These are phyloP conservation scores for Caenorhabditis plicata DNA, from an alignment of 2,888 invertebrate genomes.

Conservation along the genomic window DNA sequence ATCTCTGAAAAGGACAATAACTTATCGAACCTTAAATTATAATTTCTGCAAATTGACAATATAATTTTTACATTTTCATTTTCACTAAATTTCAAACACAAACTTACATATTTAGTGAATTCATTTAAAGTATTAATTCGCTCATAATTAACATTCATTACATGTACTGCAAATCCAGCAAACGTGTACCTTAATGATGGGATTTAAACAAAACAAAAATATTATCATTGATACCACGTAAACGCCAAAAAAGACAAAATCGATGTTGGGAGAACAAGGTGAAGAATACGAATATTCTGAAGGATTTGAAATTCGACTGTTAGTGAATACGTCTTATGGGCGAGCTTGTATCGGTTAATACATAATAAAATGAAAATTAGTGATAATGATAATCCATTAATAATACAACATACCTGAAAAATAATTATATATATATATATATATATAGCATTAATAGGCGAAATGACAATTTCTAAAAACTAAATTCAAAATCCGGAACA, in stretches of 20 bases:
- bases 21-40: no score
- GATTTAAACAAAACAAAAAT: background rate
- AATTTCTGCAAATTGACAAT: no score
- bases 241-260: conserved; percentile 10
- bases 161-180: background rate
- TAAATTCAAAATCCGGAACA: no score
- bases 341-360: conserved; percentile 11
- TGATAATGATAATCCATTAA: conserved; percentile 2
- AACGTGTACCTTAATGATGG: background rate
- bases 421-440: no score
- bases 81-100: no score
- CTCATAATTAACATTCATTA: background rate
- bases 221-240: conserved; percentile 1
- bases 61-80: no score
- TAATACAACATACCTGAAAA: conserved; percentile 1
- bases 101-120: no score
- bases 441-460: no score
- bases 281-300: conserved; percentile 20
- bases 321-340: conserved; percentile 19
- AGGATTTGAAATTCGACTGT: conserved; percentile 24
- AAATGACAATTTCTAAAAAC: no score
- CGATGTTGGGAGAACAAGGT: conserved; percentile 10
- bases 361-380: conserved; percentile 7
- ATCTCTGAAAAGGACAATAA: no score
- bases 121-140: no score